Evolutionary conservation across 1,140 invertebrate species (phyloP).

Genomic region (Nautilus pompilius): DNA sequence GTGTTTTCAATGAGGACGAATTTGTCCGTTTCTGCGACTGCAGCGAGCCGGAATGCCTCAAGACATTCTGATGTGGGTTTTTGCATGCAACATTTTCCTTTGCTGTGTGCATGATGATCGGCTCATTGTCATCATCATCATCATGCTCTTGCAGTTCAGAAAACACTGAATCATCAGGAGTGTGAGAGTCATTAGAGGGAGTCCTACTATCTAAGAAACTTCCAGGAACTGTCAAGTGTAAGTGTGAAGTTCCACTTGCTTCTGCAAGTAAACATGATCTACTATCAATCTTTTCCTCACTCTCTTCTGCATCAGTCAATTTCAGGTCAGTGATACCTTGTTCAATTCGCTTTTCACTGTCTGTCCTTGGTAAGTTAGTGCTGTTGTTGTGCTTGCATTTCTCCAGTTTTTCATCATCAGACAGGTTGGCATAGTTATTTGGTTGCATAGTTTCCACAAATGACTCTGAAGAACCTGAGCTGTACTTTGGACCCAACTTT

Average conservation of each 20-base stretch:
- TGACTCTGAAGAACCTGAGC: slow-evolving; percentile 22
- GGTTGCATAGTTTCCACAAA: slow-evolving; percentile 23
- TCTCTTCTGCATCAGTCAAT: not conserved
- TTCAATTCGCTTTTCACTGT: slow-evolving; percentile 21
- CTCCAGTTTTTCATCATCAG: slow-evolving; percentile 19
- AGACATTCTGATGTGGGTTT: not conserved
- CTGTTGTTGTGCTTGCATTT: slow-evolving; percentile 10
- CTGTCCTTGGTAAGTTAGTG: slow-evolving; percentile 15
- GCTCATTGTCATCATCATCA: slow-evolving; percentile 2
- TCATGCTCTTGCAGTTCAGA: slow-evolving; percentile 2
- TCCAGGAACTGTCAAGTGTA: not conserved
- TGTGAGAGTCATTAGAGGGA: not conserved
- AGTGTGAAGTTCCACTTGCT: not conserved
- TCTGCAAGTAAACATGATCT: not conserved
- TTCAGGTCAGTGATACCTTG: slow-evolving; percentile 9
- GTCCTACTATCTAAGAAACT: not conserved
- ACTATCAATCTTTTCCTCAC: not conserved
- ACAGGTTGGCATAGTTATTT: slow-evolving; percentile 17
- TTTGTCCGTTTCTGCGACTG: not conserved
- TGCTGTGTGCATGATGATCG: not conserved
- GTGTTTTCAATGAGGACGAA: slow-evolving; percentile 16
- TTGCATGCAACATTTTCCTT: not conserved
- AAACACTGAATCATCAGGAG: not conserved
- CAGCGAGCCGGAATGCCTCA: not conserved
- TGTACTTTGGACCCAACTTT: slow-evolving; percentile 13